phyloP scores from a whole-genome alignment of 1,140 invertebrate species.

The Solen grandis region DNA sequence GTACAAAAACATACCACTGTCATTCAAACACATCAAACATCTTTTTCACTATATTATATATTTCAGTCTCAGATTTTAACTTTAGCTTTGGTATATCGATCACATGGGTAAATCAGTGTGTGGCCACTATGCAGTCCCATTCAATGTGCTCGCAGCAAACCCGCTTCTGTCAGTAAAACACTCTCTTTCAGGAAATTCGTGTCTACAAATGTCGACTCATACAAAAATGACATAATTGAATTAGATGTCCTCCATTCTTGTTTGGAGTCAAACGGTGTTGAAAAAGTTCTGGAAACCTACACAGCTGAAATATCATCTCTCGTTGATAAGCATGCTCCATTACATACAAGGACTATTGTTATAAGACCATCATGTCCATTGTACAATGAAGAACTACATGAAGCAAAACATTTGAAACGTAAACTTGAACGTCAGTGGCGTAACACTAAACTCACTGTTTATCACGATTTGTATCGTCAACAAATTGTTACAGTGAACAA shows the following conservation, averaged over 20 bases:
- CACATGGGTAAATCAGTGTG: conserved; percentile 28
- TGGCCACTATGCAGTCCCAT: conserved; percentile 43
- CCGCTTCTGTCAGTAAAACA: conserved; percentile 18
- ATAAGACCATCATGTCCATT: conserved; percentile 37
- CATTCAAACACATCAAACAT: no score
- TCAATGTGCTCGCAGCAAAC: conserved; percentile 14
- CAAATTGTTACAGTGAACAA: conserved; percentile 14
- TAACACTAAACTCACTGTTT: conserved; percentile 5
- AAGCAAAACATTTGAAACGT: conserved; percentile 12
- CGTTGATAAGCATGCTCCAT: conserved; percentile 39
- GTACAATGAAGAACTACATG: conserved; percentile 46
- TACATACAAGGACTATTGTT: conserved; percentile 23
- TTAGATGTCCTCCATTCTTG: neutral
- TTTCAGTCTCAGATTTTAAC: no score
- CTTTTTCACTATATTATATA: no score
- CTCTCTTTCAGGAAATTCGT: conserved; percentile 29
- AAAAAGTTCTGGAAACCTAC: neutral
- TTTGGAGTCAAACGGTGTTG: neutral
- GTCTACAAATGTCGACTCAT: neutral
- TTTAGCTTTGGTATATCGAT: conserved; percentile 40
- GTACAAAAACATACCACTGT: no score
- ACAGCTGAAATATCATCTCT: neutral
- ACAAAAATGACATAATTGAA: conserved; percentile 10
- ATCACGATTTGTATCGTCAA: conserved; percentile 34
- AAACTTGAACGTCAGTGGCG: conserved; percentile 45